Conservation (phyloP, 2,888 invertebrate species). For the Congeria kusceri region DNA sequence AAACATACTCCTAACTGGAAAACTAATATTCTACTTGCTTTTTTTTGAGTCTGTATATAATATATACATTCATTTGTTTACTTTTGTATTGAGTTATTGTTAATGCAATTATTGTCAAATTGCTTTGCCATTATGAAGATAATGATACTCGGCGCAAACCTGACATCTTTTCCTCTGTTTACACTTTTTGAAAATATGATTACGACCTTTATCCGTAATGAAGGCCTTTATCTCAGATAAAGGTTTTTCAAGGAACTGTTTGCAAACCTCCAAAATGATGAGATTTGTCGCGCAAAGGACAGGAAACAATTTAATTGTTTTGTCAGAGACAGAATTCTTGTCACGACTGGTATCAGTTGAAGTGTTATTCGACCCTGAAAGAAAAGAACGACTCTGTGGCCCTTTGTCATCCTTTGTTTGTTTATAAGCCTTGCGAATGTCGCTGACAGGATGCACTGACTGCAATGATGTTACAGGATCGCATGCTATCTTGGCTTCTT, state of each 20-base stretch:
- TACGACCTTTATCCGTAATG: constrained; percentile 25
- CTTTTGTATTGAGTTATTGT: too few relatives aligned
- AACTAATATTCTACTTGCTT: too few relatives aligned
- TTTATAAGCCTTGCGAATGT: too few relatives aligned
- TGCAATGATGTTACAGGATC: constrained; percentile 58
- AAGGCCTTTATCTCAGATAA: constrained; percentile 43
- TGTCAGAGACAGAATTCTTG: too few relatives aligned
- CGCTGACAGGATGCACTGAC: too few relatives aligned
- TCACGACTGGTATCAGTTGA: neutral
- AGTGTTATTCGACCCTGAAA: neutral
- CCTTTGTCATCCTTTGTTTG: neutral
- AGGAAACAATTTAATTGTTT: neutral
- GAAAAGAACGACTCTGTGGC: neutral
- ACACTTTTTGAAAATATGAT: constrained; percentile 42
- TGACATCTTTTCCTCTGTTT: constrained; percentile 36
- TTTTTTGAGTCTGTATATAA: too few relatives aligned
- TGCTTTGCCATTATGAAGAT: too few relatives aligned
- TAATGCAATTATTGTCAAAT: too few relatives aligned
- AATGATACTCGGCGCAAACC: constrained; percentile 31
- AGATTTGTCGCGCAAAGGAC: constrained; percentile 23
- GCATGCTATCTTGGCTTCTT: constrained; percentile 61
- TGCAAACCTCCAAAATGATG: constrained; percentile 43
- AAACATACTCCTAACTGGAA: too few relatives aligned
- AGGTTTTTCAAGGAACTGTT: constrained; percentile 26
- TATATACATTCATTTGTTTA: too few relatives aligned